These are phyloP conservation scores for Bettongia penicillata DNA, from an alignment of 2,113 vertebrate genomes.

Conservation along the genomic window DNA sequence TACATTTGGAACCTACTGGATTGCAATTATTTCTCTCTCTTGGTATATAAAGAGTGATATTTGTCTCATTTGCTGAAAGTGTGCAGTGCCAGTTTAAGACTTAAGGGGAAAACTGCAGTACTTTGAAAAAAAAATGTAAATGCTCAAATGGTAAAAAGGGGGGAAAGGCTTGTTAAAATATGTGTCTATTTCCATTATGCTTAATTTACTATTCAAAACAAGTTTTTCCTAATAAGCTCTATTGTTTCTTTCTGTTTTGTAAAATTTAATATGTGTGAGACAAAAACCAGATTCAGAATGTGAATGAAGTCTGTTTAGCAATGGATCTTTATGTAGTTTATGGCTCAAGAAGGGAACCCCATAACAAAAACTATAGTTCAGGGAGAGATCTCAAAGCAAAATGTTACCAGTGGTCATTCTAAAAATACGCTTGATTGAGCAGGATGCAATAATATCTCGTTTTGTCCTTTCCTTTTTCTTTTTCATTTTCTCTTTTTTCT, in stretches of 20 bases:
- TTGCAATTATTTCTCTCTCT: slow-evolving; percentile 63
- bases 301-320: slow-evolving; percentile 84
- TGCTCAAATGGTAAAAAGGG: slow-evolving; percentile 76
- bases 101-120: slow-evolving; percentile 79
- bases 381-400: slow-evolving; percentile 60
- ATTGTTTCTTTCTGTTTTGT: slow-evolving; percentile 88
- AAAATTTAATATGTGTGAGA: slow-evolving; percentile 88
- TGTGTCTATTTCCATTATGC: slow-evolving; percentile 83
- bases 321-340: slow-evolving; percentile 57
- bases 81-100: slow-evolving; percentile 79
- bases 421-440: background rate
- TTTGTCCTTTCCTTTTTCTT: background rate
- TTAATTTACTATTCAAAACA: slow-evolving; percentile 87
- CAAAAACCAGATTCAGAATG: slow-evolving; percentile 86
- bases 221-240: slow-evolving; percentile 88
- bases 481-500: slow-evolving; percentile 6
- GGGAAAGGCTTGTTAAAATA: slow-evolving; percentile 80
- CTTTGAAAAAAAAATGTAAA: slow-evolving; percentile 81
- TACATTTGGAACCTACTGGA: slow-evolving; percentile 61
- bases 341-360: background rate
- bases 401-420: background rate
- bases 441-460: background rate
- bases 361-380: slow-evolving; percentile 60
- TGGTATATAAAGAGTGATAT: slow-evolving; percentile 62
- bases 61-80: slow-evolving; percentile 72